Percentiles rank a stretch among this genome's conserved stretches.
Evolutionary conservation across 2,888 invertebrate species (phyloP).

Genomic region (Temnothorax rugatulus): DNA sequence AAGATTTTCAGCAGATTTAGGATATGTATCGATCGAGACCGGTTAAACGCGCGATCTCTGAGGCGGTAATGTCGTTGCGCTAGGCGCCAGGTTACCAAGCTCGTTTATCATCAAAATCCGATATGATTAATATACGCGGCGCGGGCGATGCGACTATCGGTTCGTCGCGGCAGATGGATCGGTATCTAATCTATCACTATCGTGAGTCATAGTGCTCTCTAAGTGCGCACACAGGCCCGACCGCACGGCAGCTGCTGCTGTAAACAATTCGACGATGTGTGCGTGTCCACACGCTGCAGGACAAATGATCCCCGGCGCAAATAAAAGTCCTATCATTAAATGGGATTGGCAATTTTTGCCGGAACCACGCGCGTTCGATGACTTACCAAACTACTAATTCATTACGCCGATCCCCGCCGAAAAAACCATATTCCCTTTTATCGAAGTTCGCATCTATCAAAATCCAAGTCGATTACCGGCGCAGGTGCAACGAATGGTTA

Average conservation of each 20-base stretch:
- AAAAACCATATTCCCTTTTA: conserved; percentile 54
- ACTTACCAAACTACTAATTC: conserved; percentile 53
- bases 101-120: conserved; percentile 74
- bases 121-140: conserved; percentile 72
- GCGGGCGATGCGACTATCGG: conserved; percentile 66
- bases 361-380: conserved; percentile 16
- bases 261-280: conserved; percentile 36
- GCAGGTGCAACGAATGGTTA: conserved; percentile 49
- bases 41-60: conserved; percentile 60
- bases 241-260: conserved; percentile 44
- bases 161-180: conserved; percentile 73
- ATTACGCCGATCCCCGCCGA: conserved; percentile 37
- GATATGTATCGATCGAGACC: conserved; percentile 9
- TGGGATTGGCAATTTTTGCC: conserved; percentile 52
- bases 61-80: conserved; percentile 63
- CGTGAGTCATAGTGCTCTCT: conserved; percentile 48
- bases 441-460: conserved; percentile 59
- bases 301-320: conserved; percentile 28
- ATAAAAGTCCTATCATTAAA: conserved; percentile 55
- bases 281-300: conserved; percentile 9
- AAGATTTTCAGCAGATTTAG: background rate
- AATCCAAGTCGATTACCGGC: conserved; percentile 60
- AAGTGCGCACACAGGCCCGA: conserved; percentile 36
- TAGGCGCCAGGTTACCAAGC: conserved; percentile 55
- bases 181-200: conserved; percentile 75